Conservation (phyloP, 2,797 vertebrate genomes). For the Amphiprion clarkii region DNA sequence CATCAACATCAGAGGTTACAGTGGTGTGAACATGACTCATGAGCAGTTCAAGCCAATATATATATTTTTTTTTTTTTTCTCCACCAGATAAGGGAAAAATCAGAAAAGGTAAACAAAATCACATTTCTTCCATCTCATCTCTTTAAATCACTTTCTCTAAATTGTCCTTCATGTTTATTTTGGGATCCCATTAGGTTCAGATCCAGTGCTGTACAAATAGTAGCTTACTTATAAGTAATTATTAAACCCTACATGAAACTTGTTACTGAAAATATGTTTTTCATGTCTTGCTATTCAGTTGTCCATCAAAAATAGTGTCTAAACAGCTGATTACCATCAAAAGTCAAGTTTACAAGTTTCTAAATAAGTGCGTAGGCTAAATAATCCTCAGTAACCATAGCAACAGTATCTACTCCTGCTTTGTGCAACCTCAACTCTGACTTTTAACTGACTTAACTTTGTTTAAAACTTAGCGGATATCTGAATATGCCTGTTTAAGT, state of each 20-base stretch:
- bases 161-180: too few species aligned
- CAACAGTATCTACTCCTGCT: neutral
- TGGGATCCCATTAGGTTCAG: neutral
- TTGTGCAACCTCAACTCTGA: neutral
- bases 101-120: neutral
- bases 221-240: neutral
- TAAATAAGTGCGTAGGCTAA: neutral
- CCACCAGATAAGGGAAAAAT: slow-evolving; percentile 1
- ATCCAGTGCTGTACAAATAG: neutral
- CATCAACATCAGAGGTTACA: slow-evolving; percentile 34
- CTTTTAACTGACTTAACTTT: neutral
- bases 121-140: neutral
- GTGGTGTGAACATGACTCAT: slow-evolving; percentile 48
- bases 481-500: neutral
- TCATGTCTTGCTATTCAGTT: neutral
- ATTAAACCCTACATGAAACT: neutral
- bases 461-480: neutral
- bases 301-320: neutral
- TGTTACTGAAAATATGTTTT: neutral
- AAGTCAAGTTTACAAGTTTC: neutral
- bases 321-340: neutral
- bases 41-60: slow-evolving; percentile 23
- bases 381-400: neutral
- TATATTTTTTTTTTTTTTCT: slow-evolving; percentile 24
- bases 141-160: neutral